Conservation (phyloP, 1,140 invertebrate genomes). For the Potamilus streckersoni region DNA sequence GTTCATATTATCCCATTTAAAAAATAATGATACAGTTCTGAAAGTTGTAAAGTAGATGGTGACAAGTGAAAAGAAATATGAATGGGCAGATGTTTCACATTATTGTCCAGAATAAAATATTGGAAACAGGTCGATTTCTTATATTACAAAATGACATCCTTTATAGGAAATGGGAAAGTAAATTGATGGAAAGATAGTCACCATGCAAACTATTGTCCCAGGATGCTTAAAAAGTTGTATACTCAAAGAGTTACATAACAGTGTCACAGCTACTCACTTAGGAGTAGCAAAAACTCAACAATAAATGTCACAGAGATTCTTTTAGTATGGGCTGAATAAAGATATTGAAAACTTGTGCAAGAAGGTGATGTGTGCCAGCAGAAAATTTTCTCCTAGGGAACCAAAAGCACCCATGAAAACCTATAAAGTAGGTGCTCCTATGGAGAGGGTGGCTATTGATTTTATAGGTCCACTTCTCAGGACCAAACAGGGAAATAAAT, state of each 20-base stretch:
- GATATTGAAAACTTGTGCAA: slow-evolving; percentile 10
- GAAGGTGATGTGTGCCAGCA: no score
- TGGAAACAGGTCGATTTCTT: neutral
- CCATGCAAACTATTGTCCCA: slow-evolving; percentile 24
- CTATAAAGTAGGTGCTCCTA: no score
- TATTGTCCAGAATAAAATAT: no score
- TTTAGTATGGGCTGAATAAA: slow-evolving; percentile 17
- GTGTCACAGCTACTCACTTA: slow-evolving; percentile 22
- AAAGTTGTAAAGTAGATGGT: no score
- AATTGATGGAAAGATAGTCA: neutral
- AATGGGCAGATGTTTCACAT: no score
- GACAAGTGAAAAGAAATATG: no score
- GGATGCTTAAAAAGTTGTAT: slow-evolving; percentile 9
- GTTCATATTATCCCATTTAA: no score
- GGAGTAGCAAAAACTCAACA: slow-evolving; percentile 24
- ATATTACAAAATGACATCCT: neutral
- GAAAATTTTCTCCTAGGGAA: no score
- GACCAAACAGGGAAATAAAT: slow-evolving; percentile 50
- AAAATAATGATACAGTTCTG: no score
- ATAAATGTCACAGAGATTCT: slow-evolving; percentile 15
- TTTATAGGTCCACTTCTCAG: slow-evolving; percentile 28
- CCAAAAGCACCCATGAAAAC: no score
- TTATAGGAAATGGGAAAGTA: slow-evolving; percentile 13
- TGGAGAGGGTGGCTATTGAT: no score
- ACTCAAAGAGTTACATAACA: slow-evolving; percentile 30